Evolutionary conservation across 2,888 invertebrate species (phyloP), one percentile per base, ranked within the genome.

Genomic region (Drosophila niveifrons): DNA sequence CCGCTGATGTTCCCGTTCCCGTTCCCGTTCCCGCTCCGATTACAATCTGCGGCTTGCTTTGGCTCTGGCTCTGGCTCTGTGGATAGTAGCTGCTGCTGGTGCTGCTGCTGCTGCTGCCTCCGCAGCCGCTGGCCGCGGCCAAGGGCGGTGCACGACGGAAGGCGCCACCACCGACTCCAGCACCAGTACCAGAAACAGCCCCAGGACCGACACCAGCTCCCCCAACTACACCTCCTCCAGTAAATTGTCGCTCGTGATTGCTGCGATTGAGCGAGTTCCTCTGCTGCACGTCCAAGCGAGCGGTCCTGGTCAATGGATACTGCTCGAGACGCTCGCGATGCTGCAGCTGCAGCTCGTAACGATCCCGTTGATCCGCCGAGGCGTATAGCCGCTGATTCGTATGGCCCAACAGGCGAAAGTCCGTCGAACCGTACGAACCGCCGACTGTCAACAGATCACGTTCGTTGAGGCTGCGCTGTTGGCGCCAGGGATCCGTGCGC

Each of bases 161-260:
- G 66, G 76, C 75, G 65, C 72, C 85, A 66, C 76, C 77, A 69
- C 63, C 82, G 58, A 61, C 70, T 64, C 79, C 72, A 17, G 29
- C 61, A 44, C 64, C 72, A 23, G n/a, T 39, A 39, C 69, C 57
- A n/a, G 9, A 13, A 8, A 2, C 31, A 61, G 39, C 65, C 53
- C 76, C 74, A 36, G 41, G 8, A 8, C 55, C 66, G 1, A 39
- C 66, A 72, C 56, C 56, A 23, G 36, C 28, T 28, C 41, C 78
- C 7, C 52, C 71, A 72, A 23, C 70, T 72, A 29, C 50, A 3
- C 1, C 31, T 9, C 36, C 74, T 15, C 48, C 9, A 10, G 29
- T 68, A 17, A 90, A 91, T 85, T 91, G 92, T 91, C 92, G 92
- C 66, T 92, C 92, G 90, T 93, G 94, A 93, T 93, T 93, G 83